Evolutionary conservation across 2,888 invertebrate genomes (phyloP).

Genomic region (Pocota personata): DNA sequence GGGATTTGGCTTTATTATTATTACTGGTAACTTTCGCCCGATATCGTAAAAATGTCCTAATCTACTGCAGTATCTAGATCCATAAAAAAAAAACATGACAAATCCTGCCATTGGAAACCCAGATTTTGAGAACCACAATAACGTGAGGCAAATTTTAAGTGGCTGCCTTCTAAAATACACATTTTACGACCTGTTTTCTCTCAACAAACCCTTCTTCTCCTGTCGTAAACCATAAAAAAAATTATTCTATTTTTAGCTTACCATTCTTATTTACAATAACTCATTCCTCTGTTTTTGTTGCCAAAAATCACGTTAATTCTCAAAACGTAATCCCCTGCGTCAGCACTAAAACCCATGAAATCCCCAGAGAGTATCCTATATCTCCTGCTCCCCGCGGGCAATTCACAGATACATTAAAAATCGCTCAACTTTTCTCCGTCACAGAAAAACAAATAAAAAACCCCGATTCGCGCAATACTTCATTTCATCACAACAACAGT

Average conservation of each 20-base stretch:
- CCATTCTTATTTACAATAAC: not conserved
- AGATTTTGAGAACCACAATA: not conserved
- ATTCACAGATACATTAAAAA: conserved; percentile 54
- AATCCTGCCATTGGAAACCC: not conserved
- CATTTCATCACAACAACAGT: not conserved
- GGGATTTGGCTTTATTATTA: too few species aligned
- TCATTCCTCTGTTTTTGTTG: not conserved
- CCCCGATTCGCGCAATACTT: conserved; percentile 18
- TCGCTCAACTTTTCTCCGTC: conserved; percentile 23
- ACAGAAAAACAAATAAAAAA: conserved; percentile 34
- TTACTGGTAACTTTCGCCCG: too few species aligned
- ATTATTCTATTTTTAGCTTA: not conserved
- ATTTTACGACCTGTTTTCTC: conserved; percentile 12
- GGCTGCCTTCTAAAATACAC: not conserved
- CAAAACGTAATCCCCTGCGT: not conserved
- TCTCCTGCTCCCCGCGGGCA: not conserved
- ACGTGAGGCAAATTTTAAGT: not conserved
- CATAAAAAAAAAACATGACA: not conserved
- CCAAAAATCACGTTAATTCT: conserved; percentile 7
- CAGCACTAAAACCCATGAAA: conserved; percentile 6
- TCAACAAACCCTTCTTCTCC: not conserved
- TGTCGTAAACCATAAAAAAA: not conserved
- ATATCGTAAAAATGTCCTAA: not conserved
- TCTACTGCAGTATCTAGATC: not conserved
- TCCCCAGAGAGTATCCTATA: not conserved